These are phyloP conservation scores for Pedicia rivosa DNA, from an alignment of 2,888 invertebrate genomes.

Conservation along the genomic window DNA sequence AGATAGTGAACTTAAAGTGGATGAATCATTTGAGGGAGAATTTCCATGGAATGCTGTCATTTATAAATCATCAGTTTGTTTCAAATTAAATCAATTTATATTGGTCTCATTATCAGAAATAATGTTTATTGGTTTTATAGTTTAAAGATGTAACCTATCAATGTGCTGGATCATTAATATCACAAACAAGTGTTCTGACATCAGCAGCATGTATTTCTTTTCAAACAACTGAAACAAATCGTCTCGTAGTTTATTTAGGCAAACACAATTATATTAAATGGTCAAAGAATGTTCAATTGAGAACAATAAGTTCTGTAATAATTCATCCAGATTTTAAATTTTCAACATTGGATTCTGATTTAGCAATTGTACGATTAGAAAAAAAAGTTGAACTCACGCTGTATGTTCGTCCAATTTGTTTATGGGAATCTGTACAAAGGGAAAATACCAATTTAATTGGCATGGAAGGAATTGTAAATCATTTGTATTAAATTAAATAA, in stretches of 20 bases:
- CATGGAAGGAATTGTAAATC: conserved; percentile 34
- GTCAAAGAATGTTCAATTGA: conserved; percentile 22
- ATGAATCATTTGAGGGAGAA: conserved; percentile 23
- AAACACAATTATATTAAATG: conserved; percentile 26
- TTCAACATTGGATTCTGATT: conserved; percentile 18
- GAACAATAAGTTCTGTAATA: conserved; percentile 9
- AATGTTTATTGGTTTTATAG: no score
- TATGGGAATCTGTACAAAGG: conserved; percentile 31
- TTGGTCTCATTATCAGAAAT: no score
- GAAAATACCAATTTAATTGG: conserved; percentile 32
- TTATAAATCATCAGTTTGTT: not conserved
- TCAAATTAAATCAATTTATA: no score
- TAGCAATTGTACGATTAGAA: conserved; percentile 24
- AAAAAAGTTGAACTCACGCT: conserved; percentile 21
- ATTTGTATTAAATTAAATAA: conserved; percentile 7
- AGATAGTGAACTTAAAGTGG: not conserved
- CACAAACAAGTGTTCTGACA: conserved; percentile 23
- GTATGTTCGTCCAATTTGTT: conserved; percentile 29
- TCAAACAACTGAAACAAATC: conserved; percentile 18
- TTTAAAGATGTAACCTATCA: conserved; percentile 13
- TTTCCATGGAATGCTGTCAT: conserved; percentile 33
- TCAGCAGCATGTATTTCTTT: conserved; percentile 19
- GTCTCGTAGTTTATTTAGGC: conserved; percentile 24
- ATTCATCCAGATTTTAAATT: conserved; percentile 8
- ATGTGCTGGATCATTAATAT: conserved; percentile 29